Evolutionary conservation across 2,113 vertebrate genomes (phyloP).

Genomic region (Nettapus auritus): DNA sequence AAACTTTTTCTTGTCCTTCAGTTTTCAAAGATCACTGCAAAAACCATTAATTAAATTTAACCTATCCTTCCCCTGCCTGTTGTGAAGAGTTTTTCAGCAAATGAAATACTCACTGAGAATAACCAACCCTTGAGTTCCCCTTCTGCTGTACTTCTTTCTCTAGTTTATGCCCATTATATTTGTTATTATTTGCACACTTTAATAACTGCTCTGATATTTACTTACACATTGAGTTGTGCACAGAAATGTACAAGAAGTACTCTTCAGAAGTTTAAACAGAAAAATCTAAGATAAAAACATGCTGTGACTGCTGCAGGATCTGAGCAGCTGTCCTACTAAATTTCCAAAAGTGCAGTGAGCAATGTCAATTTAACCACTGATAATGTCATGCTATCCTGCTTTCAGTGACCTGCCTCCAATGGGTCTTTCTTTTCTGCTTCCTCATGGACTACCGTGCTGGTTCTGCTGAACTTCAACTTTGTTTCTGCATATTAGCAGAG

Average conservation of each 20-base stretch:
- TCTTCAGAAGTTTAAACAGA: background rate
- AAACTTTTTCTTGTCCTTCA: background rate
- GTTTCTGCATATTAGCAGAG: background rate
- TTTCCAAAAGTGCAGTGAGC: background rate
- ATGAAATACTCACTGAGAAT: background rate
- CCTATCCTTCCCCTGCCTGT: background rate
- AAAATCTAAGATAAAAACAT: background rate
- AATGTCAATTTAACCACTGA: no score
- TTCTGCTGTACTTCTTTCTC: background rate
- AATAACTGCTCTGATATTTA: background rate
- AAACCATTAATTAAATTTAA: background rate
- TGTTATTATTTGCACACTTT: background rate
- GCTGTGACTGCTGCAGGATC: background rate
- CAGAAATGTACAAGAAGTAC: background rate
- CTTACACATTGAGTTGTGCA: background rate
- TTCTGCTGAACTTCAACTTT: background rate
- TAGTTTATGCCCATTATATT: background rate
- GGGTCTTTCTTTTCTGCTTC: background rate
- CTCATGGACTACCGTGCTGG: fast-evolving
- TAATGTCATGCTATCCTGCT: background rate
- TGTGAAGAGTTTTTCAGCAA: background rate
- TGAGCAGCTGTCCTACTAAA: background rate
- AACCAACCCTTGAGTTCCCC: background rate
- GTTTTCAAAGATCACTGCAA: background rate
- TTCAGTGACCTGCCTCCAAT: background rate